Evolutionary conservation across 1,140 invertebrate genomes (phyloP).

Genomic region (Drosophila sp.): DNA sequence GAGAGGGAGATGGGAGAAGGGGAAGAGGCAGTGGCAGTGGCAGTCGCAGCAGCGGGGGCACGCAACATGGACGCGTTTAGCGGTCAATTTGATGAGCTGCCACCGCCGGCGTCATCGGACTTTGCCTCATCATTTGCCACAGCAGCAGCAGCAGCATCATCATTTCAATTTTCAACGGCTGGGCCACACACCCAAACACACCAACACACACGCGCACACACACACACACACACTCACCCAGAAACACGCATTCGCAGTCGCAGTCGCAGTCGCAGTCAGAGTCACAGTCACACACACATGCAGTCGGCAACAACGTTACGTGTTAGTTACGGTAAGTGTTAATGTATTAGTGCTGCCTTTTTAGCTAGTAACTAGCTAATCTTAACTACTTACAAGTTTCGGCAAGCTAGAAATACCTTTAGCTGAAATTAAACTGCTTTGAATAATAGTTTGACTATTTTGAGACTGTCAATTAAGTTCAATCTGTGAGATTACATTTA

Average conservation of each 20-base stretch:
- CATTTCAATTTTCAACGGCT: constrained; percentile 34
- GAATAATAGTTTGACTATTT: too few relatives aligned
- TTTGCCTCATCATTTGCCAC: constrained; percentile 14
- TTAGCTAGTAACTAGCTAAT: background rate
- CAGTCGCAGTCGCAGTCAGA: background rate
- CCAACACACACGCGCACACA: constrained; percentile 8
- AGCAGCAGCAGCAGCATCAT: constrained; percentile 15
- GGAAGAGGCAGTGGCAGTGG: background rate
- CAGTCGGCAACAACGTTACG: constrained; percentile 38
- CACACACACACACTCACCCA: constrained; percentile 15
- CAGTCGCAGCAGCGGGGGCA: constrained; percentile 15
- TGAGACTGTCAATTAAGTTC: too few relatives aligned
- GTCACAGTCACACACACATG: constrained; percentile 7
- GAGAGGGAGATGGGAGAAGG: constrained; percentile 12
- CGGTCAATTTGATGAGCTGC: constrained; percentile 26
- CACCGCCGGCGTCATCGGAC: constrained; percentile 6
- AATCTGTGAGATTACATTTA: too few relatives aligned
- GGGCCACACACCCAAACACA: constrained; percentile 7
- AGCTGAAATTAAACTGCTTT: too few relatives aligned
- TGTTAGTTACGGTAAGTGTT: constrained; percentile 44
- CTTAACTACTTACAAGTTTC: too few relatives aligned
- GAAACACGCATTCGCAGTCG: background rate
- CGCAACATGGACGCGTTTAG: constrained; percentile 23
- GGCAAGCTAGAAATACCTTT: too few relatives aligned
- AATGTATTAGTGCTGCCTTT: constrained; percentile 17